Evolutionary conservation across 2,888 invertebrate genomes (phyloP).

Genomic region (Sialis fuliginosa): DNA sequence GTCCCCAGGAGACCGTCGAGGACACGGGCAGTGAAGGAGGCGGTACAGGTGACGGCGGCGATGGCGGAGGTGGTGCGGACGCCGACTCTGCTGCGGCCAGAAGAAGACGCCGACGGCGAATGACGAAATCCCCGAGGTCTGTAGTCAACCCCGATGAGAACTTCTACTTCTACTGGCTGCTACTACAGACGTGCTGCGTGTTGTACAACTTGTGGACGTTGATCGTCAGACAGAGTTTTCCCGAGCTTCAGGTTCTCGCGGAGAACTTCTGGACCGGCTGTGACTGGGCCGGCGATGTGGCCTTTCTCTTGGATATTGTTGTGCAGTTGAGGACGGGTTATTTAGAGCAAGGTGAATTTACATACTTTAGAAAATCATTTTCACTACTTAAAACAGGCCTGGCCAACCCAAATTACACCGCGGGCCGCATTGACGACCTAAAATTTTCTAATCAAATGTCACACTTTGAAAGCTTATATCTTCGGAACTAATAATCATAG

Average conservation of each 20-base stretch:
- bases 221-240: slow-evolving; percentile 87
- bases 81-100: slow-evolving; percentile 27
- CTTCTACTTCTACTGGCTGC: slow-evolving; percentile 91
- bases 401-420: no score
- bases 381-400: no score
- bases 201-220: slow-evolving; percentile 92
- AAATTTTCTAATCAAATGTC: no score
- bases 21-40: slow-evolving; percentile 35
- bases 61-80: slow-evolving; percentile 37
- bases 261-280: slow-evolving; percentile 63
- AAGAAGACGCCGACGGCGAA: slow-evolving; percentile 43
- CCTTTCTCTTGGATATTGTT: slow-evolving; percentile 74
- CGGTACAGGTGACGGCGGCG: slow-evolving; percentile 46
- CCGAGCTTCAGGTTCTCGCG: slow-evolving; percentile 62
- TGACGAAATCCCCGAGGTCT: slow-evolving; percentile 53
- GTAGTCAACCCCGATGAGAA: slow-evolving; percentile 93
- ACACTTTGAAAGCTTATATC: no score
- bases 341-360: slow-evolving; percentile 46
- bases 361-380: no score
- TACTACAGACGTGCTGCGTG: slow-evolving; percentile 73
- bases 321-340: slow-evolving; percentile 91
- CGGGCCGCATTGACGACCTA: no score
- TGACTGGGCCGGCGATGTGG: slow-evolving; percentile 72
- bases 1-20: slow-evolving; percentile 67
- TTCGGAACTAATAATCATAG: no score